phyloP scores from a whole-genome alignment of 2,888 invertebrate species.

The Augochlorella aurata region DNA sequence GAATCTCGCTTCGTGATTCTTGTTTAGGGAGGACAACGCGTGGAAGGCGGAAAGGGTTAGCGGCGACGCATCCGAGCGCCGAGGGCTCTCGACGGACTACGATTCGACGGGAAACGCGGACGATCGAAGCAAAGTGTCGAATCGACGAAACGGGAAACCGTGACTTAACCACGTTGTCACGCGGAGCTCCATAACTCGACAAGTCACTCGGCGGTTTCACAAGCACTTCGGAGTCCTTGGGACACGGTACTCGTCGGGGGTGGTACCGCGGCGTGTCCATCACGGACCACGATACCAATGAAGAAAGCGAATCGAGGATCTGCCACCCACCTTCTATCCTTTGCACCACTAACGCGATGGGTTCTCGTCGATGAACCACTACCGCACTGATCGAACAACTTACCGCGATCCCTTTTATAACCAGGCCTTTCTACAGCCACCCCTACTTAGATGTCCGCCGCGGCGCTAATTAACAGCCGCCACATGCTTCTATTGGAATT shows the following conservation, averaged over 20 bases:
- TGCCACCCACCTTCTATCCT: slow-evolving; percentile 64
- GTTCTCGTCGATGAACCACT: slow-evolving; percentile 74
- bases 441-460: slow-evolving; percentile 48
- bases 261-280: background rate
- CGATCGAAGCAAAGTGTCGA: no score
- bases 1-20: background rate
- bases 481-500: slow-evolving; percentile 71
- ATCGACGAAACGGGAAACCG: background rate
- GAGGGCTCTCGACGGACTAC: no score
- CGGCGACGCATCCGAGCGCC: no score
- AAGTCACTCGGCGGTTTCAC: slow-evolving; percentile 10
- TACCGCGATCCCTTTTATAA: slow-evolving; percentile 76
- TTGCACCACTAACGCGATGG: slow-evolving; percentile 51
- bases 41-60: background rate
- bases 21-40: background rate
- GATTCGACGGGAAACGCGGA: no score
- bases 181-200: background rate
- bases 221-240: slow-evolving; percentile 12
- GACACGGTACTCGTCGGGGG: background rate
- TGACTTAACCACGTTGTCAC: background rate
- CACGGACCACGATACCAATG: background rate
- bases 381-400: slow-evolving; percentile 73
- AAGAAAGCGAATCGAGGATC: background rate
- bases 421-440: slow-evolving; percentile 57
- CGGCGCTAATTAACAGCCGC: slow-evolving; percentile 66